Evolutionary conservation across 2,797 vertebrate species (phyloP).

Genomic region (Thamnophis elegans): DNA sequence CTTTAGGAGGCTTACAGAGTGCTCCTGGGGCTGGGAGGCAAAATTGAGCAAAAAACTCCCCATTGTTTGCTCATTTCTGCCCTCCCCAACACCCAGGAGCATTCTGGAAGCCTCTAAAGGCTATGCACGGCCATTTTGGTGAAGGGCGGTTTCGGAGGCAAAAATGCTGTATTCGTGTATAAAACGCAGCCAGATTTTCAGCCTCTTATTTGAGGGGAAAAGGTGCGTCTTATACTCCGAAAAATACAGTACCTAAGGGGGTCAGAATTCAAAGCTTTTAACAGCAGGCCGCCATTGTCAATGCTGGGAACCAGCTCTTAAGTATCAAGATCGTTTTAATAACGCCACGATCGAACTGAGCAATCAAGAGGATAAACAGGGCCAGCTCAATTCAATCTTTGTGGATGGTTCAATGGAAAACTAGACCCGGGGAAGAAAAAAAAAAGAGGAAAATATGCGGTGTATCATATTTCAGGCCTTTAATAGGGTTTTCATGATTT

Average conservation of each 20-base stretch:
- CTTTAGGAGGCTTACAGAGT: too few species aligned
- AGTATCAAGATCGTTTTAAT: background rate
- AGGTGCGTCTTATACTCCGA: too few species aligned
- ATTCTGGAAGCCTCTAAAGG: too few species aligned
- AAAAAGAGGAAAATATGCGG: conserved; percentile 58
- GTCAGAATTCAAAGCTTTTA: background rate
- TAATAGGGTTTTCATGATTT: conserved; percentile 86
- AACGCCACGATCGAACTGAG: conserved; percentile 12
- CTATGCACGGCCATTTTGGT: too few species aligned
- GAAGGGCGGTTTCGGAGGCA: too few species aligned
- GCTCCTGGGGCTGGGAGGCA: too few species aligned
- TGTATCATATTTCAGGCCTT: conserved; percentile 82
- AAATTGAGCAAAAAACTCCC: too few species aligned
- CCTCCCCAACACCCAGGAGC: too few species aligned
- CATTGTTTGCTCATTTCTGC: too few species aligned
- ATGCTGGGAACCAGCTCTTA: background rate
- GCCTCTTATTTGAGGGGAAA: too few species aligned
- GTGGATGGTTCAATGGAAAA: conserved; percentile 78
- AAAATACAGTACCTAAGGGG: background rate
- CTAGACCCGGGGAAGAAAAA: conserved; percentile 63
- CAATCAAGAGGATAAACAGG: background rate
- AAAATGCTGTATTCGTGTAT: too few species aligned
- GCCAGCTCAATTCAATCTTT: conserved; percentile 73
- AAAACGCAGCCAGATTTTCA: too few species aligned
- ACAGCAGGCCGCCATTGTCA: background rate